Base-by-base conservation (phyloP, 1,140 invertebrate species). In the Pararge aegeria region DNA sequence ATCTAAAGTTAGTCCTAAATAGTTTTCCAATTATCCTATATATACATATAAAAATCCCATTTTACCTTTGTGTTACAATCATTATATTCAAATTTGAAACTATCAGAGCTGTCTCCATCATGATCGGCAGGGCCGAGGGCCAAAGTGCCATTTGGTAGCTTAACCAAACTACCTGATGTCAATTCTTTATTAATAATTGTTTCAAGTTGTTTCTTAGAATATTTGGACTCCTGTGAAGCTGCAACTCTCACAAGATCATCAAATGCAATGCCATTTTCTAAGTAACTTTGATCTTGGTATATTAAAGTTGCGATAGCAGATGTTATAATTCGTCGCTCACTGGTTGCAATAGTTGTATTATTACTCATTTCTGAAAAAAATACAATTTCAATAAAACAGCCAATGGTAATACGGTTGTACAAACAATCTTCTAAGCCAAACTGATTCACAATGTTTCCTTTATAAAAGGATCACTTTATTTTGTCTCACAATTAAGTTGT, bases 231-330 rank as follows among this genome's bases (percentile, higher is more conserved):
- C 70, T 93, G 93, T 16, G 92, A 90, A 29, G 92, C 78, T 34
- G 95, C 90, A 46, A 93, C 93, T 67, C 91, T 92, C 7, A 94
- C 90, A 24, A 95, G 87, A 70, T 93, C 92, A 37, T 87, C 83
- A 44, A 92, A 91, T 6, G 94, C 93, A 30, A 95, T 93, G 12
- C 94, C 94, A 72, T 92, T 91, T 79, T 94, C 93, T 20, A 94
- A 85, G 67, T 94, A 95, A 83, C 94, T 94, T 9, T 94, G 93
- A 74, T 95, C 94, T 63, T 93, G 90, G 58, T 94, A 91, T 29
- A 95, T 92, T 21, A 95, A 81, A 68, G 94, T 93, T 13, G 93
- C 92, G 30, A 95, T 92, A 7, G 93, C 93, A 30, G 92, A 92
- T 15, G 93, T 92, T 48, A 95, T 91, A 68, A 94, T 80, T 66